A percentile compares a stretch with the other conserved stretches of the same genome.
These are phyloP conservation scores for Mechanitis mazaeus DNA, from an alignment of 2,888 invertebrate species.

Conservation along the genomic window DNA sequence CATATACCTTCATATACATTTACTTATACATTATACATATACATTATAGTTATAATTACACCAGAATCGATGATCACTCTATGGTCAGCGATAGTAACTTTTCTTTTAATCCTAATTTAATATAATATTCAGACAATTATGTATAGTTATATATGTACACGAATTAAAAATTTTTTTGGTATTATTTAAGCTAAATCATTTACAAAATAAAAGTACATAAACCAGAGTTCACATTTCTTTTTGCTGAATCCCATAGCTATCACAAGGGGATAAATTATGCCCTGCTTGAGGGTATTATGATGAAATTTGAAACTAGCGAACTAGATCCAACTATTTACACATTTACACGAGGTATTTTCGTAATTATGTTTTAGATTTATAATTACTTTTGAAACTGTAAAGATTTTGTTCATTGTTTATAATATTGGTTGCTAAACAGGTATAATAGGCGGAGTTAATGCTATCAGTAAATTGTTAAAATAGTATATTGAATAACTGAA, in stretches of 20 bases:
- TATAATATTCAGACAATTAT: no score
- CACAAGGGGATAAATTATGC: conserved; percentile 3
- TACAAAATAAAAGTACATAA: background rate
- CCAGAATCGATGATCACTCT: no score
- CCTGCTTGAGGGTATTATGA: conserved; percentile 1
- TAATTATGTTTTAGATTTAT: conserved; percentile 1
- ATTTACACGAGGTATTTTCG: background rate
- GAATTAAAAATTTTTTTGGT: background rate
- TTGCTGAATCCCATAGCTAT: conserved; percentile 1
- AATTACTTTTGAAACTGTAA: conserved; percentile 1
- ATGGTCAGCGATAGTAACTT: no score
- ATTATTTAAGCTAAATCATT: background rate
- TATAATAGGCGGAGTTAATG: no score
- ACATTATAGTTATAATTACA: no score
- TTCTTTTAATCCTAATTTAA: no score
- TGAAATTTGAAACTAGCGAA: conserved; percentile 4
- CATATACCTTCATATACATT: no score
- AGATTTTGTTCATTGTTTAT: background rate
- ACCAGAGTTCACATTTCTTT: background rate
- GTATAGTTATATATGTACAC: no score
- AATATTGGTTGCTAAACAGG: background rate
- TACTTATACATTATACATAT: no score
- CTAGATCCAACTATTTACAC: conserved; percentile 2
- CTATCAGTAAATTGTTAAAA: no score
- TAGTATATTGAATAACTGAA: no score